Conservation (phyloP, 2,888 invertebrate species). For the Amiota mariae region DNA sequence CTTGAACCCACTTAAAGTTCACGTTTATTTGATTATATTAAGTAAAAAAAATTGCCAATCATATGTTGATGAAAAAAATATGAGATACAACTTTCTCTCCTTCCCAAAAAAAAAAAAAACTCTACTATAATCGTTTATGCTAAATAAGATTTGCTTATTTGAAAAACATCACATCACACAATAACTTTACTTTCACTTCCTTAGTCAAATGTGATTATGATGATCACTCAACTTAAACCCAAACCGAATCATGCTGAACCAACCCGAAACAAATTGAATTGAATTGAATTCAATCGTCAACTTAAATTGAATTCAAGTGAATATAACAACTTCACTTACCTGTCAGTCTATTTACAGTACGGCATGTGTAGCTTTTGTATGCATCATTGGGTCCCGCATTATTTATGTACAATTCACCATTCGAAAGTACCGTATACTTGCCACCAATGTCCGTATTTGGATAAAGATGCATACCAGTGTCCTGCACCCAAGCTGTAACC, state of each 20-base stretch:
- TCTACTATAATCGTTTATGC: too few species aligned
- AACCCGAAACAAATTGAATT: neutral
- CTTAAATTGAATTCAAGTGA: neutral
- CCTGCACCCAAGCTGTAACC: conserved; percentile 92
- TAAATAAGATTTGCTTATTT: too few species aligned
- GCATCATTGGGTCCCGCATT: conserved; percentile 85
- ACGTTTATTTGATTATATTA: too few species aligned
- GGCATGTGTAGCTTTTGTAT: conserved; percentile 86
- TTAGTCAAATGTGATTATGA: too few species aligned
- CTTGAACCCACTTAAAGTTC: too few species aligned
- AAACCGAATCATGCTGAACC: neutral
- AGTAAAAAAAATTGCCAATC: too few species aligned
- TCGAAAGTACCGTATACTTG: conserved; percentile 85
- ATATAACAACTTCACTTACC: conserved; percentile 71
- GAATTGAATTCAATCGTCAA: too few species aligned
- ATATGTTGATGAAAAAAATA: neutral
- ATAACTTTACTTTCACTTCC: too few species aligned
- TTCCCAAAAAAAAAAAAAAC: neutral
- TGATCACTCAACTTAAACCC: too few species aligned
- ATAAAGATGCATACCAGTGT: conserved; percentile 85
- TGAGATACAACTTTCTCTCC: too few species aligned
- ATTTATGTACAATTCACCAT: conserved; percentile 89
- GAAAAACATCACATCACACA: too few species aligned
- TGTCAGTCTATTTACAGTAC: conserved; percentile 86
- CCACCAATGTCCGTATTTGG: conserved; percentile 84